Base-by-base conservation (phyloP, 1,140 invertebrate genomes). In the Cydia fagiglandana region DNA sequence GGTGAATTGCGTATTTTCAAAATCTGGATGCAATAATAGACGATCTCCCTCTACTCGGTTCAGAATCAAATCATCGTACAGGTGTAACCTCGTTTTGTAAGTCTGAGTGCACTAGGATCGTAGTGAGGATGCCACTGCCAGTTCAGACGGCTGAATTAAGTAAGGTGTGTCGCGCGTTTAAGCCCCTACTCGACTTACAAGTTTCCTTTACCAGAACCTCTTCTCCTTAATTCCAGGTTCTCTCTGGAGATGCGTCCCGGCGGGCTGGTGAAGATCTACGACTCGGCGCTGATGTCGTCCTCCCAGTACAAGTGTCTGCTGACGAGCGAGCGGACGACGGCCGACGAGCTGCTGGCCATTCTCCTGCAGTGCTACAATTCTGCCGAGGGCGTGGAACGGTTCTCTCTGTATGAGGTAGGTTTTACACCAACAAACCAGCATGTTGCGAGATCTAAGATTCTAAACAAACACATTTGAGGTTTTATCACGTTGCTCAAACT, bases 241-340 rank as follows among this genome's bases (percentile, higher is more conserved):
- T 97, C 96, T 56, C 93, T 98, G 56, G 96, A 98, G 92, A 96
- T 96, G 81, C 94, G 96, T 80, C 95, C 96, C 34, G 97, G 97
- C 38, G 97, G 97, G 10, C 94, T 98, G 66, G 96, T 98, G 75
- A 97, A 97, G 93, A 96, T 98, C 17, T 97, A 98, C 93, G 98
- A 98, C 84, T 97, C 97, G 53, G 97, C 97, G 50, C 93, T 98
- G 73, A 98, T 97, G 95, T 96, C 96, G 64, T 97, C 96, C 93
- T 98, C 97, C 0, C 96, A 98, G 92, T 98, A 98, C 94, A 98
- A 98, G 91, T 97, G 97, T 83, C 93, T 98, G 76, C 94, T 98
- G 74, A 96, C 98, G 78, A 98, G 97, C 75, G 97, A 98, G 79
- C 94, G 95, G 83, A 98, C 97, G 24, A 97, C 97, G n/a, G 96